Base-by-base conservation (phyloP, 2,888 invertebrate species). In the Lissonota sp. region DNA sequence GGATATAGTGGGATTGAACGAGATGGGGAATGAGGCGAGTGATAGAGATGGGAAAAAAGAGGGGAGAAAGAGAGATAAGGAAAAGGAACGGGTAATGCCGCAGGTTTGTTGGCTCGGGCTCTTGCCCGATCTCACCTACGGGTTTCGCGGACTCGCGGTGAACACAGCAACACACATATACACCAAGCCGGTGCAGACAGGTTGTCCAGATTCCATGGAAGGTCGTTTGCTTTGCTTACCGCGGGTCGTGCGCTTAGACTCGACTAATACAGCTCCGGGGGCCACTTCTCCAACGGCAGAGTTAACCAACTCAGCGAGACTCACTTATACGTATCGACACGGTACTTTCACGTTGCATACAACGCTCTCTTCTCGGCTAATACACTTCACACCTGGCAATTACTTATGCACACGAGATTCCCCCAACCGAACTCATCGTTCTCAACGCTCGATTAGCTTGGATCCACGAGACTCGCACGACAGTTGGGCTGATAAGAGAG, bases 201-300 rank as follows among this genome's bases (percentile, higher is more conserved):
- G 92, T 92, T 92, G 92, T 91, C 91, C 92, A 91, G 92, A 92
- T 92, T 92, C 92, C 92, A 91, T 87, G 92, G 92, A 92, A 92
- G 92, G 92, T 92, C 92, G 92, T 92, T 92, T 91, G 92, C 92
- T 92, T 92, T 91, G 92, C 92, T 91, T 89, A 88, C 89, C 89
- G 88, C 91, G 90, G 89, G 90, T 90, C 90, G 88, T 87, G 76
- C 81, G 83, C 74, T 84, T 84, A 88, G 87, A 85, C 87, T 86
- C 83, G 84, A 84, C 88, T 83, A 79, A 80, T 82, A 80, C 80
- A 84, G 85, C 86, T 88, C 86, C 83, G 80, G 85, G 82, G 84
- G 83, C 85, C 84, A 85, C 84, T 84, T 84, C 67, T 60, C 76
- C 83, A 77, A 70, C 81, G 64, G 42, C 72, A 70, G 49, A 70